Evolutionary conservation across 2,888 invertebrate species (phyloP), one percentile per base, ranked within the genome.

Genomic region (Diaperis boleti): DNA sequence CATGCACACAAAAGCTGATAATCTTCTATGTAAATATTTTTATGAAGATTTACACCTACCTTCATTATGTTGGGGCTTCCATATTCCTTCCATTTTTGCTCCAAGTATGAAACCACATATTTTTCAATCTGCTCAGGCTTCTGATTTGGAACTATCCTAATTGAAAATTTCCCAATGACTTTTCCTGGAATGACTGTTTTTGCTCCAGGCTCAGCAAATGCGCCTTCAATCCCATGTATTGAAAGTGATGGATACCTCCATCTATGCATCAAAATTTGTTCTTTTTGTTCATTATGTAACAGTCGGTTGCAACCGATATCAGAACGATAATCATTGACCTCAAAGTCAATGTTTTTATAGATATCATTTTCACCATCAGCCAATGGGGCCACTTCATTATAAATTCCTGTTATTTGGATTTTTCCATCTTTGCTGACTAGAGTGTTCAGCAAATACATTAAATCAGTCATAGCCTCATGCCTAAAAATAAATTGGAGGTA

Each of bases 81-180:
- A 47, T 94, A 86, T 69, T 89, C 87, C 2, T 85, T 83, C 92
- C 95, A 97, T 81, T 87, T 87, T 62, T 89, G 86, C 64, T 93
- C 87, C 49, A 98, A 75, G 79, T 94, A 90, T 49, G 88, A 86
- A 31, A 87, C 85, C 5, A 98, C 97, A 65, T 89, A 86, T 72
- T 91, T 85, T 70, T 91, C 90, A n/a, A 97, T 89, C 72, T 91
- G 88, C 2, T 88, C 88, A 0, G 96, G 96, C 52, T 88, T 87
- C 85, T 97, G 96, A 79, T 98, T 85, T 0, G 98, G 98, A n/a
- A 99, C 98, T 71, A 96, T 88, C 54, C 99, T 89, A 69, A 99
- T 91, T 0, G 98, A 98, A 83, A 99, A 99, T 82, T 99, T 99
- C 14, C 98, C 98, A 74, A 89, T 91, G 0, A 98, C 97, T 82